These are phyloP conservation scores for Saguinus midas DNA, from an alignment of 2,113 vertebrate genomes.

Conservation along the genomic window DNA sequence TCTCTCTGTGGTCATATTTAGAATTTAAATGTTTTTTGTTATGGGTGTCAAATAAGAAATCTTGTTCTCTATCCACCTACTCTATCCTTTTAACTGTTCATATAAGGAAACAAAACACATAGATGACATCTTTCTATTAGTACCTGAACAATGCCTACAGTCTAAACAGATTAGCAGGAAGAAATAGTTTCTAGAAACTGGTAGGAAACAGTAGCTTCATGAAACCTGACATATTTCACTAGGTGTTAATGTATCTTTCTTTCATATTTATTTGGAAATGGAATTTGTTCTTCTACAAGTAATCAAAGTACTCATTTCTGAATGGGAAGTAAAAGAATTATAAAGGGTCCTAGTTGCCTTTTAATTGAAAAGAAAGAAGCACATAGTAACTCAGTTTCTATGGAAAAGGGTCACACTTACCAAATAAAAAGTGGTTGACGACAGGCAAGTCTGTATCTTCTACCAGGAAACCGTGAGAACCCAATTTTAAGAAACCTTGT, in stretches of 20 bases:
- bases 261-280: constrained; percentile 63
- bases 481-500: constrained; percentile 49
- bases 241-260: constrained; percentile 15
- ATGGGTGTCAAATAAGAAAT: constrained; percentile 43
- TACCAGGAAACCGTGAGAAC: constrained; percentile 22
- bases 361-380: constrained; percentile 70
- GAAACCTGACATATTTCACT: background rate
- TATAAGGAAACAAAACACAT: constrained; percentile 52
- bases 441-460: constrained; percentile 46
- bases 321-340: constrained; percentile 69
- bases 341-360: constrained; percentile 35
- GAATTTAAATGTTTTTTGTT: constrained; percentile 63
- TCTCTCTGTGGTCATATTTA: constrained; percentile 56
- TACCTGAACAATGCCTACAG: constrained; percentile 14
- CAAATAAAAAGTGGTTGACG: background rate
- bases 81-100: constrained; percentile 57
- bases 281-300: constrained; percentile 62
- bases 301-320: constrained; percentile 59
- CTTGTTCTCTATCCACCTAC: constrained; percentile 46
- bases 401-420: constrained; percentile 48
- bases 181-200: constrained; percentile 24
- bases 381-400: constrained; percentile 37
- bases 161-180: constrained; percentile 47
- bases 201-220: constrained; percentile 42
- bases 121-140: constrained; percentile 12